These are phyloP conservation scores for Taphrorychus bicolor DNA, from an alignment of 2,888 invertebrate genomes.

Conservation along the genomic window DNA sequence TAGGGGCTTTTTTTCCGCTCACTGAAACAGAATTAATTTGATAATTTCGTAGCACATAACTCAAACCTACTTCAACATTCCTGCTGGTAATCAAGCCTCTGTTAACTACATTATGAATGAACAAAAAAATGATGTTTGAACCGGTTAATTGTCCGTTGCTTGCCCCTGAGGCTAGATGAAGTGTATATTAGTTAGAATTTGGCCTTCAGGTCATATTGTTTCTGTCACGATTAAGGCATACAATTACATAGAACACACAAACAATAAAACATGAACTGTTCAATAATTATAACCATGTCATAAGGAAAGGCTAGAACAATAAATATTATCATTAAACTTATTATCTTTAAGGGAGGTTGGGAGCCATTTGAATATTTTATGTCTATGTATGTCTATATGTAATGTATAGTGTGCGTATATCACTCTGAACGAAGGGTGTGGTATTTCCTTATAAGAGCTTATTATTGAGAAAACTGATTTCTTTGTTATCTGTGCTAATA, in stretches of 20 bases:
- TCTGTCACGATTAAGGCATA: neutral
- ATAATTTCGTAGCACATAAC: neutral
- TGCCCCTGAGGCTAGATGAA: neutral
- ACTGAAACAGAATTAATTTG: neutral
- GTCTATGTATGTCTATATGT: too few species aligned
- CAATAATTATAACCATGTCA: neutral
- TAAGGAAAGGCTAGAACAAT: neutral
- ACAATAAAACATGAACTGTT: neutral
- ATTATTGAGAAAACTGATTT: too few species aligned
- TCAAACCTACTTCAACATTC: neutral
- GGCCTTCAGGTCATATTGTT: neutral
- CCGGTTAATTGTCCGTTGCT: neutral
- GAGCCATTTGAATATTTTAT: too few species aligned
- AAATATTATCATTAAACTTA: neutral
- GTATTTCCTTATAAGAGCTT: too few species aligned
- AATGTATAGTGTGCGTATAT: too few species aligned
- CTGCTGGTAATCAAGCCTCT: neutral
- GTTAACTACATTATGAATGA: neutral
- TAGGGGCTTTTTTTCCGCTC: too few species aligned
- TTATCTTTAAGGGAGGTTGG: too few species aligned
- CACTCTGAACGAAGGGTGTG: too few species aligned
- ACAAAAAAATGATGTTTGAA: neutral
- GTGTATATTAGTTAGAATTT: neutral
- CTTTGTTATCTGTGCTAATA: too few species aligned
- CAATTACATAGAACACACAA: neutral